Evolutionary conservation across 2,113 vertebrate genomes (phyloP), one percentile per base, ranked within the genome.

Genomic region (Gobius niger): DNA sequence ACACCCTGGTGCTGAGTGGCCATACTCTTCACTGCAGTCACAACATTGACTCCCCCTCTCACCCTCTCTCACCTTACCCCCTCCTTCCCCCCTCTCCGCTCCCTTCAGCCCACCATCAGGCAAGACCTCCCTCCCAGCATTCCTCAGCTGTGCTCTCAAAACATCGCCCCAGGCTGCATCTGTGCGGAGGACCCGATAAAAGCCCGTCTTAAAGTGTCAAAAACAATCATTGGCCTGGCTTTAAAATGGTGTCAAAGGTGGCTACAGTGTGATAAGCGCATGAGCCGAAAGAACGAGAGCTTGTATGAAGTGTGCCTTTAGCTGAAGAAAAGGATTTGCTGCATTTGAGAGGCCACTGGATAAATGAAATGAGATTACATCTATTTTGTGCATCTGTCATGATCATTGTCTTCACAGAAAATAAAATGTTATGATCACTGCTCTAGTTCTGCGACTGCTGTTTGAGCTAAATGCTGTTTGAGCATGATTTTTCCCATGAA

Each of bases 1-100:
- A 81, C 89, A 88, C 78, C 75, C 67, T 59, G 53, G 87, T 90
- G 88, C 82, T 85, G 75, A 91, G 85, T 88, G 78, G 82, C 70
- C 41, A 44, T 76, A 67, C 75, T 85, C 67, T 60, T 81, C 41
- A 77, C 63, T 66, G 69, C 72, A 70, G 70, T 89, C 82, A 86
- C 76, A 86, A 87, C 80, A 88, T 50, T 76, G 51, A n/a, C 54
- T 65, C 56, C 53, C 75, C 59, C 60, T 47, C 7, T 12, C 9
- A 12, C 50, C 47, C 10, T 18, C 42, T 7, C 49, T 9, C 13
- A 34, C 61, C 19, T 47, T 15, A n/a, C 62, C 63, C 42, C n/a
- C 64, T 41, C 59, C 13, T 50, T 54, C 42, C 18, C 46, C 11
- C n/a, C 11, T 10, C 52, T 9, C 50, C 16, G 7, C n/a, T 16